Evolutionary conservation across 2,113 vertebrate genomes (phyloP).

Genomic region (Oxyura jamaicensis): DNA sequence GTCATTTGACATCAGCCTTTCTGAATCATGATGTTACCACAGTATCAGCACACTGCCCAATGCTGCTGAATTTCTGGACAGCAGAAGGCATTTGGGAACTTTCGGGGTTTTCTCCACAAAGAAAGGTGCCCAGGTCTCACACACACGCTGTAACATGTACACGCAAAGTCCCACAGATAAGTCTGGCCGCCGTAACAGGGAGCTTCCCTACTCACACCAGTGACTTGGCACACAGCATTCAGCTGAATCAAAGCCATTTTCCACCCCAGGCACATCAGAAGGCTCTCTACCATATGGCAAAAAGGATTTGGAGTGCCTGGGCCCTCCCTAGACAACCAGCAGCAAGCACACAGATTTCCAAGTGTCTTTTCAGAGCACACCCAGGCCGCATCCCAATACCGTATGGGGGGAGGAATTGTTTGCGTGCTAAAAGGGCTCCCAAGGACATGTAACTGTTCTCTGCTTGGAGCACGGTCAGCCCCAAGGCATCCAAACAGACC

Average conservation of each 20-base stretch:
- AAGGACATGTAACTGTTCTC: neutral
- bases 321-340: neutral
- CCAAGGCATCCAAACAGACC: neutral
- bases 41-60: neutral
- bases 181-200: neutral
- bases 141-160: neutral
- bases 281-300: neutral
- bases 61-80: neutral
- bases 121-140: neutral
- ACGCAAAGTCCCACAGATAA: neutral
- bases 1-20: neutral
- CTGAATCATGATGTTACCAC: neutral
- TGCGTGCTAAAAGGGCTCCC: neutral
- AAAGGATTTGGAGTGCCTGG: neutral
- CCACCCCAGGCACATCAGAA: neutral
- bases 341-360: neutral
- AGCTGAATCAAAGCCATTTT: neutral
- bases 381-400: neutral
- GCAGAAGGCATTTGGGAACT: neutral
- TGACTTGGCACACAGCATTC: neutral
- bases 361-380: neutral
- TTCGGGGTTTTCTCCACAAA: neutral
- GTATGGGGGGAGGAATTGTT: fast-evolving
- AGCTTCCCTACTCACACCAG: neutral
- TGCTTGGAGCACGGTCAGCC: neutral